phyloP scores from a whole-genome alignment of 2,113 vertebrate genomes.

The Tapirus terrestris region DNA sequence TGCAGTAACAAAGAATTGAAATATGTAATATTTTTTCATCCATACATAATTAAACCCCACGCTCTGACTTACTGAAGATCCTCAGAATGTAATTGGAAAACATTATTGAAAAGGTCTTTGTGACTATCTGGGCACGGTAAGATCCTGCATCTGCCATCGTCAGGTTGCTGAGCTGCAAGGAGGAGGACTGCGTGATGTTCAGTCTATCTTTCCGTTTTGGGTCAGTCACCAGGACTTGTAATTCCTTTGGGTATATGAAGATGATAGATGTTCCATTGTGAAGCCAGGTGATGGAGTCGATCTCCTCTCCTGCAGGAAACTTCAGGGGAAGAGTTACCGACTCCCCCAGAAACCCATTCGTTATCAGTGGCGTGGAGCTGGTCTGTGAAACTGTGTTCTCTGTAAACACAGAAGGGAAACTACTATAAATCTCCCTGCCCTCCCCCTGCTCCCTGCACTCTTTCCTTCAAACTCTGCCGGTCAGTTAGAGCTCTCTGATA shows the following conservation, averaged over 20 bases:
- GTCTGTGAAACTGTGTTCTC: background rate
- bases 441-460: too few species aligned
- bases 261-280: background rate
- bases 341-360: conserved; percentile 13
- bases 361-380: rapidly evolving
- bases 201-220: background rate
- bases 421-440: background rate
- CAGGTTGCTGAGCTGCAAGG: conserved; percentile 59
- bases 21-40: background rate
- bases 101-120: rapidly evolving
- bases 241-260: rapidly evolving
- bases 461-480: background rate
- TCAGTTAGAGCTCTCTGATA: background rate
- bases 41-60: background rate
- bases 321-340: background rate
- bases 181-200: background rate
- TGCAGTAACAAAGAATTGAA: background rate
- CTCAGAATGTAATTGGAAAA: background rate
- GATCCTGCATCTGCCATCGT: background rate
- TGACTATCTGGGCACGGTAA: conserved; percentile 25
- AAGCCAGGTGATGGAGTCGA: background rate
- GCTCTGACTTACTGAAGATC: conserved; percentile 72
- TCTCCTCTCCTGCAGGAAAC: rapidly evolving
- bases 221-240: rapidly evolving
- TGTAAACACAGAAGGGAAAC: conserved; percentile 58